Base-by-base conservation (phyloP, 2,888 invertebrate species). In the Acronicta alni region DNA sequence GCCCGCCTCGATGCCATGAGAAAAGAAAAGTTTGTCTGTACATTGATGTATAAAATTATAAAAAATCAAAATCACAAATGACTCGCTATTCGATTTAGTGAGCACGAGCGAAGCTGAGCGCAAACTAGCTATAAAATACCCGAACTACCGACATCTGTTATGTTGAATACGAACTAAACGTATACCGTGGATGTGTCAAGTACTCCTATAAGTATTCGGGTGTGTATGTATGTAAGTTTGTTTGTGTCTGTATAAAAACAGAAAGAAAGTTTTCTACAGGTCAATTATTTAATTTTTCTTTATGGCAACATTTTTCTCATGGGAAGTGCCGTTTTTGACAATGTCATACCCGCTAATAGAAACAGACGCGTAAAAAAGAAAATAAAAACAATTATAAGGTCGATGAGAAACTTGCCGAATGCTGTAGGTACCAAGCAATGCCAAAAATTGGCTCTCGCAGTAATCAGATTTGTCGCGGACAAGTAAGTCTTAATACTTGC, bases 171-270 rank as follows among this genome's bases (percentile, higher is more conserved):
- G 14, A 52, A 52, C 51, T 51, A 43, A 48, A 41, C 44, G 26
- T 56, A 35, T 30, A 48, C 15, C 51, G 51, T 68, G 66, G 47
- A 55, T 38, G 47, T 44, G 46, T 56, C 51, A 16, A 23, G 16
- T 52, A 20, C 26, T 43, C 18, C 20, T 26, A 17, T 17, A 38
- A 37, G n/a, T 15, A n/a, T 37, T 49, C 35, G 66, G 68, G 66
- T 56, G 17, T 39, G 20, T 67, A 30, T 59, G 54, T 54, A 42
- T 49, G 55, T 68, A 49, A 8, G 62, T 67, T 52, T 55, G 61
- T 67, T 66, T 55, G 30, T 26, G 3, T 47, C 46, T 38, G 7
- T 17, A 10, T 2, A n/a, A 35, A 6, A 35, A n/a, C n/a, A 68
- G 62, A 45, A 45, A 62, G 42, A 14, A 17, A 12, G 12, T 47